Base-by-base conservation (phyloP, 1,140 invertebrate genomes). In the Saccostrea glomerata region DNA sequence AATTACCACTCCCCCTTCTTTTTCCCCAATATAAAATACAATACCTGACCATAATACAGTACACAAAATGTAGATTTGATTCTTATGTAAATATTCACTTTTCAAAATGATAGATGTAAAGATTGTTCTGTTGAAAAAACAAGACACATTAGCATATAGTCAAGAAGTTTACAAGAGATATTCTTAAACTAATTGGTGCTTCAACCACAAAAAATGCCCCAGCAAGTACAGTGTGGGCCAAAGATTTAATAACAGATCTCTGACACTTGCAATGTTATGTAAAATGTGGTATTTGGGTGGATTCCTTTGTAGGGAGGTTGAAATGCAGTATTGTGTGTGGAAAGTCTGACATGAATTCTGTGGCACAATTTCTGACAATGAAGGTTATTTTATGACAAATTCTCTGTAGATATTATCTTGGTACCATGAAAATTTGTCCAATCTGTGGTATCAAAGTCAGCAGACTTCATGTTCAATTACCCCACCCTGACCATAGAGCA, bases 401-500 rank as follows among this genome's bases (percentile, higher is more conserved):
- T 77, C 25, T 77, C 70, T 77, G 70, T 77, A 77, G 70, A 77
- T 77, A 30, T 77, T 30, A 77, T 77, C 70, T 30, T 12, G 25
- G 70, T 77, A 77, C 70, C 70, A 77, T 77, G 70, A 77, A 77
- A 77, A 77, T 77, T 77, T 77, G 70, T 77, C 70, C 30, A 77
- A 77, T 77, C 70, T 77, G 70, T 77, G 70, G 70, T 77, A 25
- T 25, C 13, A 17, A 25, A 77, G 25, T 77, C 23, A 77, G 70
- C 25, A 77, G 70, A 77, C 70, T 36, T 77, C 70, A 77, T 77
- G 70, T 77, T 77, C 70, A 77, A 77, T 77, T 77, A 77, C 25
- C 70, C 70, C 25, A 30, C 25, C 70, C 25, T 77, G 70, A 77
- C 70, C 25, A 77, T 25, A 77, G 70, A 77, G 25, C 23, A 77